Evolutionary conservation across 2,797 vertebrate species (phyloP).

Genomic region (Tragelaphus oryx): DNA sequence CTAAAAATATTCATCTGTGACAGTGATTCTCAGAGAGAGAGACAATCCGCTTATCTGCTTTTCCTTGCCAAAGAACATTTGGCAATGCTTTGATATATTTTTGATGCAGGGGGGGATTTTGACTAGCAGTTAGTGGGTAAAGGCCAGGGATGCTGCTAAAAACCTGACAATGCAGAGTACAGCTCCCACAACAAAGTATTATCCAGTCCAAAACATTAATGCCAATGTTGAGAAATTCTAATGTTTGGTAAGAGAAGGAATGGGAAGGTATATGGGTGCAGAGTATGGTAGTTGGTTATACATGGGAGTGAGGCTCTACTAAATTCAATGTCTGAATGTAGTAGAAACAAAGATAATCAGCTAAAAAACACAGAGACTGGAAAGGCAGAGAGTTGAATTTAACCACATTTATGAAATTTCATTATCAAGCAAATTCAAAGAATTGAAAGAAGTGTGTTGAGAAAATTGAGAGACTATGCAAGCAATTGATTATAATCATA

Average conservation of each 20-base stretch:
- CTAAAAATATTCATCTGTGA: not conserved
- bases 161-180: not conserved
- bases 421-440: not conserved
- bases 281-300: not conserved
- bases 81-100: not conserved
- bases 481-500: not conserved
- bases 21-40: not conserved
- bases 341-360: not conserved
- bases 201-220: not conserved
- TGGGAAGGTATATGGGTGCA: not conserved
- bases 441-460: not conserved
- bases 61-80: not conserved
- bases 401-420: not conserved
- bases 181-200: not conserved
- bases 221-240: not conserved
- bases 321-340: not conserved
- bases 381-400: not conserved
- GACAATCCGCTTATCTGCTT: not conserved
- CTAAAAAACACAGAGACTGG: not conserved
- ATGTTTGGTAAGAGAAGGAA: not conserved
- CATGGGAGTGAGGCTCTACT: not conserved
- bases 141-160: not conserved
- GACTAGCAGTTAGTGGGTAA: not conserved
- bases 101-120: not conserved
- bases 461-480: not conserved